Evolutionary conservation across 1,140 invertebrate genomes (phyloP), one percentile per base, ranked within the genome.

Genomic region (Drosophila oshimai): DNA sequence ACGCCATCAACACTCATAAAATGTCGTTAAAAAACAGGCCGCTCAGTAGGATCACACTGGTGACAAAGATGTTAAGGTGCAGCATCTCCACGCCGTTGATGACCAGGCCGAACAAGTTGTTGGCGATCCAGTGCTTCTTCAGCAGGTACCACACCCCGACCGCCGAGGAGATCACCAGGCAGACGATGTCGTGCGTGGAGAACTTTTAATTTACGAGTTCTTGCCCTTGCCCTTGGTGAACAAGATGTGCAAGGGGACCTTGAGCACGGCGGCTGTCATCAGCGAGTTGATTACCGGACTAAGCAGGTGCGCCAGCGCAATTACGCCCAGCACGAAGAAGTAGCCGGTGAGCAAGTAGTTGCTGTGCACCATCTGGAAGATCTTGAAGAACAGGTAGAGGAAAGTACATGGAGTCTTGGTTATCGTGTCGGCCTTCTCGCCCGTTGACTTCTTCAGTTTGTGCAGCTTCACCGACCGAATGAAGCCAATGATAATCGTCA

Each of bases 1-100:
- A 99, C 99, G 47, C 98, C 98, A 93, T n/a, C n/a, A 99, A 99
- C 10, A 99, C 98, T 99, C 99, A 99, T 92, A 99, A 99, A 60
- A 99, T 97, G 91, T 99, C 99, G 91, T 99, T 99, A 46, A 99
- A 92, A 91, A 99, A 99, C 3, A 99, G 93, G 9, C 99, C 99
- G 68, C 95, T 95, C 0, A 99, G 93, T 20, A 99, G 93, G 87
- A 99, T 99, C 89, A 97, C 98, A 10, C 99, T 99, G 22, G 98
- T 99, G 20, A 97, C 94, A 49, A 99, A 95, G 90, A 97, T 99
- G 92, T 99, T 99, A 13, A 99, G 92, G 90, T 99, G 97, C 29
- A 99, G 93, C 20, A 99, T 92, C 92, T 99, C 99, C 29, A 99
- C 97, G 42, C 98, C 99, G 92, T 99, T 99, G 37, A 99, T 95